Evolutionary conservation across 2,888 invertebrate genomes (phyloP).

Genomic region (Andrena haemorrhoa): DNA sequence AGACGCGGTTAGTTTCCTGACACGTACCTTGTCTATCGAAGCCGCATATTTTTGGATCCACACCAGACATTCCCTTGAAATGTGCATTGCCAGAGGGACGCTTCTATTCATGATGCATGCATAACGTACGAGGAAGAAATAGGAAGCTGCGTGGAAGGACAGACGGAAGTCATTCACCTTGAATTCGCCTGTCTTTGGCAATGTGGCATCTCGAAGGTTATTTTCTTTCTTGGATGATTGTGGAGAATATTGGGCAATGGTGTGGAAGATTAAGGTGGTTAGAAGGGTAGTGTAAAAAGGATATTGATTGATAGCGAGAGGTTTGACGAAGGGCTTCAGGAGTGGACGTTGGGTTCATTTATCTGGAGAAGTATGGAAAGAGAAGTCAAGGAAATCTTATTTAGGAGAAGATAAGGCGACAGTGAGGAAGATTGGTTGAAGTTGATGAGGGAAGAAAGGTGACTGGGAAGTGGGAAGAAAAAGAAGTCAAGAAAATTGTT

Average conservation of each 20-base stretch:
- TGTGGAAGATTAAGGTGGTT: neutral
- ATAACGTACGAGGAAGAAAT: constrained; percentile 11
- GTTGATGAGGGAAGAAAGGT: too few species aligned
- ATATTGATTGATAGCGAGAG: neutral
- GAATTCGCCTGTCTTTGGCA: neutral
- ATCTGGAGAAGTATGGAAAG: neutral
- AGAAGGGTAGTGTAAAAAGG: neutral
- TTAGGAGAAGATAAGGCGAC: neutral
- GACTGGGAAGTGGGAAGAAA: too few species aligned
- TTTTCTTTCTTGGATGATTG: neutral
- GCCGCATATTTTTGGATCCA: constrained; percentile 20
- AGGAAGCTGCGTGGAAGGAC: neutral
- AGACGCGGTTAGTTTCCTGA: constrained; percentile 7
- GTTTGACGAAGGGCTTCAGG: neutral
- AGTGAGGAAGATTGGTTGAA: neutral
- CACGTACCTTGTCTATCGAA: neutral
- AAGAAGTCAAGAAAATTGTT: too few species aligned
- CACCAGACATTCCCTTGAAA: constrained; percentile 9
- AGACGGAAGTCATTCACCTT: constrained; percentile 17
- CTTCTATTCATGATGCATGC: constrained; percentile 22
- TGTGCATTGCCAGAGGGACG: constrained; percentile 3
- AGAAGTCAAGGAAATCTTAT: neutral
- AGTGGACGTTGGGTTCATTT: constrained; percentile 6
- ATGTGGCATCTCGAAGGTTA: neutral
- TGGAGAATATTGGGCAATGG: neutral